Percentiles rank a stretch among this genome's conserved stretches.
These are phyloP conservation scores for Myotis myotis DNA, from an alignment of 2,797 vertebrate species.

Conservation along the genomic window DNA sequence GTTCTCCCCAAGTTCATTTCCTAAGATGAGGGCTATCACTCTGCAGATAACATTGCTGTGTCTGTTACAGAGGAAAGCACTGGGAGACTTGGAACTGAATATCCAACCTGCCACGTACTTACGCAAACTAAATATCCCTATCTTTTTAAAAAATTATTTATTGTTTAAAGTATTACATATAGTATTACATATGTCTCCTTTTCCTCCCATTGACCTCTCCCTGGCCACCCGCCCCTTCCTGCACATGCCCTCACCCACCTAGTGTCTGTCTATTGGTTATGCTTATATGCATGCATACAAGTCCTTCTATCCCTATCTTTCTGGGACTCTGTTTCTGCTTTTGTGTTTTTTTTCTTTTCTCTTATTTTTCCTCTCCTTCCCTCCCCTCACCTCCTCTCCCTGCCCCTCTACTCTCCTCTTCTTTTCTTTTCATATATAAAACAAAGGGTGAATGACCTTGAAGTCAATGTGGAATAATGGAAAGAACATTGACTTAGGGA, in stretches of 20 bases:
- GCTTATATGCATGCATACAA: no score
- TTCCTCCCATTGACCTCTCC: no score
- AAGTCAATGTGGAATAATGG: background rate
- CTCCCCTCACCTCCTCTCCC: rapidly evolving
- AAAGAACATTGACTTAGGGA: background rate
- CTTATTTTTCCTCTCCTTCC: no score
- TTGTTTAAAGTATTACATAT: no score
- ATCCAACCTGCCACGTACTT: background rate
- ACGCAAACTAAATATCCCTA: background rate
- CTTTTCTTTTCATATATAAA: background rate
- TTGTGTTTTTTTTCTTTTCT: background rate
- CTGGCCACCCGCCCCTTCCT: no score
- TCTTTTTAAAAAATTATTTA: no score
- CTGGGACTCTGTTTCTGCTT: background rate
- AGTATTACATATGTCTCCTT: no score
- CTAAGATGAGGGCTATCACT: background rate
- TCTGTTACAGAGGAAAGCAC: background rate
- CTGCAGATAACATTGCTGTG: background rate
- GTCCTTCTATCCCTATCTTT: background rate
- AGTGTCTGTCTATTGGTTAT: no score
- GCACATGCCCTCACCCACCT: no score
- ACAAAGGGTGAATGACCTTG: background rate
- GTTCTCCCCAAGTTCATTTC: background rate
- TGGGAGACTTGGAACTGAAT: background rate
- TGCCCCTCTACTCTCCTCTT: no score